Evolutionary conservation across 2,888 invertebrate genomes (phyloP).

Genomic region (Microchrysa polita): DNA sequence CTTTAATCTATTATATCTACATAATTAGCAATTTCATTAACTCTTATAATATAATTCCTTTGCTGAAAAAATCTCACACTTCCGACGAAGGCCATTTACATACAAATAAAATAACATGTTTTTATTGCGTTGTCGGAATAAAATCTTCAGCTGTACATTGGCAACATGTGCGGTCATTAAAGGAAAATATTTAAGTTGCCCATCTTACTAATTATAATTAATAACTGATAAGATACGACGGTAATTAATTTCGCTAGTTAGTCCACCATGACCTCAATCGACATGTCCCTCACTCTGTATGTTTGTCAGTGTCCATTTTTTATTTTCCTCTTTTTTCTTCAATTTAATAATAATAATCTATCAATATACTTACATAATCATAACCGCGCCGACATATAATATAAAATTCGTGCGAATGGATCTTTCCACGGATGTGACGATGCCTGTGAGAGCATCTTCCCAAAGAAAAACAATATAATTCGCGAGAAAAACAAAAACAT

Average conservation of each 20-base stretch:
- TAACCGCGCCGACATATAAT: too few relatives aligned
- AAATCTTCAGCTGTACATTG: too few relatives aligned
- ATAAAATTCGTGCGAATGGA: background rate
- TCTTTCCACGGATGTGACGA: background rate
- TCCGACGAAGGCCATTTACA: too few relatives aligned
- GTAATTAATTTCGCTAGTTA: constrained; percentile 1
- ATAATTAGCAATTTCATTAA: too few relatives aligned
- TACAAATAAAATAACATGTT: too few relatives aligned
- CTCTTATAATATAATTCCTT: too few relatives aligned
- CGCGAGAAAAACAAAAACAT: constrained; percentile 1
- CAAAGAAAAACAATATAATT: background rate
- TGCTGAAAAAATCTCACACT: too few relatives aligned
- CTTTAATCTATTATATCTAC: too few relatives aligned
- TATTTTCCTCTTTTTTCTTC: background rate
- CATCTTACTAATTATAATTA: constrained; percentile 27
- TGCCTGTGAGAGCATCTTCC: background rate
- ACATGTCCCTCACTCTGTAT: background rate
- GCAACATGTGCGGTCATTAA: background rate
- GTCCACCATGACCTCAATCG: constrained; percentile 27
- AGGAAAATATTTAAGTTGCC: background rate
- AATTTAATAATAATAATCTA: constrained; percentile 7
- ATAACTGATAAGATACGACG: constrained; percentile 9
- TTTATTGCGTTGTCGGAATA: too few relatives aligned
- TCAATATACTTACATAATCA: constrained; percentile 1
- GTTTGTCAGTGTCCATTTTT: background rate